Conservation (phyloP, 2,888 invertebrate genomes). For the Neocrepidodera transversa region DNA sequence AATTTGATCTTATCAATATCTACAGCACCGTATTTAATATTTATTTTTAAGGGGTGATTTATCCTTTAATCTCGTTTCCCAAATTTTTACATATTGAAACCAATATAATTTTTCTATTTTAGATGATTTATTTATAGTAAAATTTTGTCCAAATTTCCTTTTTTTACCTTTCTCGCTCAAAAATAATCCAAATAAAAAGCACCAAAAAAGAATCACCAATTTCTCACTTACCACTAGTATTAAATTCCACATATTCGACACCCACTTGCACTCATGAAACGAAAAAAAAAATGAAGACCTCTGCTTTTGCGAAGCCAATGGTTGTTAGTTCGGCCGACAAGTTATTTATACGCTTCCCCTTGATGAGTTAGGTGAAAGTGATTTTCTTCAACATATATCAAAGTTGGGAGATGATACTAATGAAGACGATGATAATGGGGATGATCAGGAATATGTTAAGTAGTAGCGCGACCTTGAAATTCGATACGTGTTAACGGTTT, state of each 20-base stretch:
- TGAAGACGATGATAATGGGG: constrained; percentile 20
- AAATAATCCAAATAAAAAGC: neutral
- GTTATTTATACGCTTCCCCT: constrained; percentile 46
- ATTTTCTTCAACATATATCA: constrained; percentile 21
- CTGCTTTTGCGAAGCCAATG: constrained; percentile 42
- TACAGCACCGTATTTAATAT: too few species aligned
- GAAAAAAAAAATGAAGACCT: constrained; percentile 35
- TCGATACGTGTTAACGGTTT: neutral
- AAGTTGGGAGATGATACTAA: constrained; percentile 43
- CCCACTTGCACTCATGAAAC: constrained; percentile 42
- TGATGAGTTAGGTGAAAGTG: constrained; percentile 46
- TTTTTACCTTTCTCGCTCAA: neutral
- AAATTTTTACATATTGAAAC: too few species aligned
- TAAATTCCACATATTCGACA: constrained; percentile 40
- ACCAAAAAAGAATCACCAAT: constrained; percentile 4
- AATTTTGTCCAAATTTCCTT: neutral
- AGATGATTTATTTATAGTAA: too few species aligned
- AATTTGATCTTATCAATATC: too few species aligned
- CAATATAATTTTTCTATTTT: too few species aligned
- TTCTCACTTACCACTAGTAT: constrained; percentile 45
- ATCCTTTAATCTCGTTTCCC: too few species aligned
- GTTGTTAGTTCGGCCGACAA: constrained; percentile 34
- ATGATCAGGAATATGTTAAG: constrained; percentile 26
- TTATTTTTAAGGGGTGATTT: too few species aligned
- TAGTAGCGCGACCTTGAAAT: constrained; percentile 11